phyloP scores from a whole-genome alignment of 2,113 vertebrate species.

The Cephalopterus ornatus region DNA sequence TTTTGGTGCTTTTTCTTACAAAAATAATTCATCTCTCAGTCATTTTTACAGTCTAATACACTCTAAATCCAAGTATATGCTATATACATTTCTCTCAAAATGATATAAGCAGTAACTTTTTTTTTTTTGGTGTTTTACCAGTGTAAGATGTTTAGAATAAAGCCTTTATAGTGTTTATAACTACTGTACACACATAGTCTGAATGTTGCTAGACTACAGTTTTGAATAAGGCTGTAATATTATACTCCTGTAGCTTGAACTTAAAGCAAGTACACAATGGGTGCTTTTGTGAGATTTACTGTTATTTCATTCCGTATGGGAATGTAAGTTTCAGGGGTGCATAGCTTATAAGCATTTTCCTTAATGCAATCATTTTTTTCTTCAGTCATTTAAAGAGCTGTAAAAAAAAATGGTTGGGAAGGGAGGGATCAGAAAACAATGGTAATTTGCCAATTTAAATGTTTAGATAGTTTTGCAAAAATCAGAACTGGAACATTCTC shows the following conservation, averaged over 20 bases:
- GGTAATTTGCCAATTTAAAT: constrained; percentile 42
- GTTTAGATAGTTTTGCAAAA: constrained; percentile 32
- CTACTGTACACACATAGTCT: constrained; percentile 39
- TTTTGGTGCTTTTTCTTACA: constrained; percentile 30
- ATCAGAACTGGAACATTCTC: not conserved
- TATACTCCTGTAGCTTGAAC: constrained; percentile 30
- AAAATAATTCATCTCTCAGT: constrained; percentile 19
- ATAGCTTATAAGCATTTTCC: not conserved
- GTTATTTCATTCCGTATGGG: constrained; percentile 26
- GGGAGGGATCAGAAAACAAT: constrained; percentile 40
- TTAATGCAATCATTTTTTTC: constrained; percentile 13
- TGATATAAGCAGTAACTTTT: constrained; percentile 30
- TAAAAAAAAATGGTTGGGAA: constrained; percentile 11
- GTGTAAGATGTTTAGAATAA: constrained; percentile 47
- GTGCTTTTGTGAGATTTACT: constrained; percentile 52
- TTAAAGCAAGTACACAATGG: constrained; percentile 34
- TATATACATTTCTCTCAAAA: constrained; percentile 22
- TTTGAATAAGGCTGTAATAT: constrained; percentile 51
- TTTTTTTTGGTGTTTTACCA: constrained; percentile 10
- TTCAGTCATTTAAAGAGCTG: constrained; percentile 48
- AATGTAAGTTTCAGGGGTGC: not conserved
- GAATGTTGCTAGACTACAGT: constrained; percentile 2
- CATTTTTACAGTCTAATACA: constrained; percentile 11
- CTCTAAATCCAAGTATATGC: not conserved
- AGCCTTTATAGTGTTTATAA: constrained; percentile 39